Evolutionary conservation across 2,888 invertebrate genomes (phyloP), one percentile per base, ranked within the genome.

Genomic region (Limnephilus auricula): DNA sequence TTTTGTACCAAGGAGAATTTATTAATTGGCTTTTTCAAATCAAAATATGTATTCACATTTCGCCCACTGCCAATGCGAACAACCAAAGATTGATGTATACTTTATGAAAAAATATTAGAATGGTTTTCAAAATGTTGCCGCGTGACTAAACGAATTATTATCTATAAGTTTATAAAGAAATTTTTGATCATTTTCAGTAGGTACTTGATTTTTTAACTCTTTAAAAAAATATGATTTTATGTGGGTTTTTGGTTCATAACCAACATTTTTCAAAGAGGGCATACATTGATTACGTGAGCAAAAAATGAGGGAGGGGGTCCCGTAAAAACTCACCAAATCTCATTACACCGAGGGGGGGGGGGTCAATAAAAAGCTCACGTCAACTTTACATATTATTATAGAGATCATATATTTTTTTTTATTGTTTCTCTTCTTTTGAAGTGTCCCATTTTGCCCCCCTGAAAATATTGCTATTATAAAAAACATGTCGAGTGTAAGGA

Each of bases 1-100:
- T 65, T 65, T 65, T 65, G 65, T 65, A 65, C 65, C 25, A 25
- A 65, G 65, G n/a, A 65, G 65, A 65, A n/a, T 65, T 65, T 25
- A 65, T 65, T 65, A 65, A 25, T 65, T 65, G 65, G 50, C 50
- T 9, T 65, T 50, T 65, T 65, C 9, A 25, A 65, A 65, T 65
- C 25, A 65, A 65, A 25, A 25, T 65, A n/a, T n/a, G n/a, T n/a
- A 9, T 65, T 65, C 6, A 18, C 5, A 25, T 45, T 45, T 45
- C 4, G 13, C 40, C 3, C 45, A 15, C 45, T 2, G 45, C 13
- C 15, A 15, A 15, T 45, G 45, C 50, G 34, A 18, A 34, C 82
- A 82, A 82, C 82, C 82, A 82, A 82, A 82, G 82, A 34, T 34
- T 32, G 34, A 82, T 34, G 82, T 82, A 32, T 34, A 82, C 34